phyloP scores from a whole-genome alignment of 2,113 vertebrate genomes.

The Rostratula benghalensis region DNA sequence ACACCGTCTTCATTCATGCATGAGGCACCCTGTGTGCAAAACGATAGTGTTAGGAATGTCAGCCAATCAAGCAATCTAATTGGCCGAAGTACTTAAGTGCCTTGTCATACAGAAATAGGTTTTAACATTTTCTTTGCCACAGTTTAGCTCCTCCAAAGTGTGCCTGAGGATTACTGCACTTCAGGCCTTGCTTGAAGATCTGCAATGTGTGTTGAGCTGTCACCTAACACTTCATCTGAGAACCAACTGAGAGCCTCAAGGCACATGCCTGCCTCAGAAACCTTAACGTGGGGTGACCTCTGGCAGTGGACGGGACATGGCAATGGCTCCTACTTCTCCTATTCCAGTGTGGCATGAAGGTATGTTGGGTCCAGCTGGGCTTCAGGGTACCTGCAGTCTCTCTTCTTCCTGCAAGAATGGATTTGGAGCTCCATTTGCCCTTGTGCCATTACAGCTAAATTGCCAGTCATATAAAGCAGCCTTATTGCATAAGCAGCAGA shows the following conservation, averaged over 20 bases:
- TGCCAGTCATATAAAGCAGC: not conserved
- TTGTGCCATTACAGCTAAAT: not conserved
- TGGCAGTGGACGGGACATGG: not conserved
- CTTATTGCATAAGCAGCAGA: not conserved
- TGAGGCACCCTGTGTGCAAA: conserved; percentile 25
- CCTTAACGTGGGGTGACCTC: not conserved
- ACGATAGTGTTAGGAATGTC: conserved; percentile 26
- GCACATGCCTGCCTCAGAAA: not conserved
- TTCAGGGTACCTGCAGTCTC: not conserved
- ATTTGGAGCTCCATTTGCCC: not conserved
- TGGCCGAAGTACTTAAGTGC: conserved; percentile 6
- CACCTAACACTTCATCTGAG: not conserved
- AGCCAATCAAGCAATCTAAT: conserved; percentile 43
- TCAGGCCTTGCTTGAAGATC: not conserved
- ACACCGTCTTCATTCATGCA: conserved; percentile 17
- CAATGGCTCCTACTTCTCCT: not conserved
- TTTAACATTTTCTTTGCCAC: conserved; percentile 27
- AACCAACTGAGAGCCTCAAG: not conserved
- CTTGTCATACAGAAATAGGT: not conserved
- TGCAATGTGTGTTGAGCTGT: not conserved
- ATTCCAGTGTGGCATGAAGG: not conserved
- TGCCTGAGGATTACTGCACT: not conserved
- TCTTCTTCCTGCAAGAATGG: not conserved
- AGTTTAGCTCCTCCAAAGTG: not conserved
- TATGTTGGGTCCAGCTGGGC: not conserved